Evolutionary conservation across 2,113 vertebrate species (phyloP), one percentile per base, ranked within the genome.

Genomic region (Petrocephalus zakoni): DNA sequence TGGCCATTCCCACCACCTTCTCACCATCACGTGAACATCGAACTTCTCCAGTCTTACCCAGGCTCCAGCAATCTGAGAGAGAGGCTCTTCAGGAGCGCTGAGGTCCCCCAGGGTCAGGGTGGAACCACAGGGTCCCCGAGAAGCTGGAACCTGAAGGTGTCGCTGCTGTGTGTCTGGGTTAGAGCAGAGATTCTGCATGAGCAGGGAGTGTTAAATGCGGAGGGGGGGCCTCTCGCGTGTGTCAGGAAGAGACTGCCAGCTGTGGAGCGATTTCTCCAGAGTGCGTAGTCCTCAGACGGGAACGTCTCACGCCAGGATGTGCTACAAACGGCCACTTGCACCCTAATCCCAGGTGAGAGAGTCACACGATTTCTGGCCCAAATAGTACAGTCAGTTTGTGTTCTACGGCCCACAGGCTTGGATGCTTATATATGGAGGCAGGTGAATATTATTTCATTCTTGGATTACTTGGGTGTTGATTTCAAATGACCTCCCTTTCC

Each of bases 331-430:
- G 25, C 34, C 88, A 87, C 47, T n/a, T 86, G 86, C 81, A 89
- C 87, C 68, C 86, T 90, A 68, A 90, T 89, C 87, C 90, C 68
- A 21, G 81, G 87, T 51, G 61, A 53, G 87, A 58, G 87, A 92
- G 91, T 88, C 89, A 75, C 89, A 90, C 61, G 17, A 68, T 68
- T 85, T 56, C 85, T 47, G 82, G 83, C n/a, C 78, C 0, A 8
- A 87, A 58, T 37, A 75, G 90, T 89, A 88, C 87, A 90, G 68
- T 37, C 29, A 89, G 90, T 90, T 88, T 87, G 87, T 88, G 88
- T 46, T 47, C 34, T 42, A 7, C 1, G 19, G 42, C 47, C 52
- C 49, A 22, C 34, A 22, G 29, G 55, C 34, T 42, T 22, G 51
- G 61, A 37, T 19, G 29, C 47, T 88, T 37, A 75, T 55, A 51